A percentile compares a stretch with the other conserved stretches of the same genome.
phyloP scores from a whole-genome alignment of 2,113 vertebrate genomes.

The Rhinopomastus cyanomelas region DNA sequence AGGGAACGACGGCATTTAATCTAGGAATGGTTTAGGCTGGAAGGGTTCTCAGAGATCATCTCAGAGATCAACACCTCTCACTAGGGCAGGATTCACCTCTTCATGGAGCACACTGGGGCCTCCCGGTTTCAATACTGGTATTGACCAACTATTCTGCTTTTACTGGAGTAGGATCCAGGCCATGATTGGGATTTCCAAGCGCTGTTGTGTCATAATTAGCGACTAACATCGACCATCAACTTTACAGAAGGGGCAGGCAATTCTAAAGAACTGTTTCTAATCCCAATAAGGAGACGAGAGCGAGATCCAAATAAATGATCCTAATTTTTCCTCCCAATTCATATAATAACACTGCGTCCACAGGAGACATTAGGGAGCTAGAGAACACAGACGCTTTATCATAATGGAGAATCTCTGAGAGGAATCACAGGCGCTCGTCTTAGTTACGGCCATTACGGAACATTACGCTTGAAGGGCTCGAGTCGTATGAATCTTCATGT shows the following conservation, averaged over 20 bases:
- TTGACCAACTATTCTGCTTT: neutral
- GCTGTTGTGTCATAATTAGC: neutral
- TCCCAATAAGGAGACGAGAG: neutral
- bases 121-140: neutral
- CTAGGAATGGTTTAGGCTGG: too few species aligned
- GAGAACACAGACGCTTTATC: neutral
- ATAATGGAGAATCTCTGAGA: neutral
- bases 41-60: too few species aligned
- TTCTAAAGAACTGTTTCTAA: neutral
- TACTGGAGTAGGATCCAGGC: neutral
- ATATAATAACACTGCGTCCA: neutral
- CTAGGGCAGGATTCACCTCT: neutral
- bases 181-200: neutral
- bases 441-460: neutral
- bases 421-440: neutral
- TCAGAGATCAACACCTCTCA: too few species aligned
- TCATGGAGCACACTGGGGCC: neutral
- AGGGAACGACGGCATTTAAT: neutral
- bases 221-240: neutral
- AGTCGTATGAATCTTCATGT: neutral
- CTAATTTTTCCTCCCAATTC: neutral
- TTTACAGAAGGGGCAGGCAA: neutral
- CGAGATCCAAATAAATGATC: neutral
- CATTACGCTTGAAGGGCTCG: neutral
- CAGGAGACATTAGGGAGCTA: neutral